Evolutionary conservation across 64 coral and sea anemone genomes (phyloP), one percentile per base, ranked within the genome.

Genomic region (Anthopleura sola): DNA sequence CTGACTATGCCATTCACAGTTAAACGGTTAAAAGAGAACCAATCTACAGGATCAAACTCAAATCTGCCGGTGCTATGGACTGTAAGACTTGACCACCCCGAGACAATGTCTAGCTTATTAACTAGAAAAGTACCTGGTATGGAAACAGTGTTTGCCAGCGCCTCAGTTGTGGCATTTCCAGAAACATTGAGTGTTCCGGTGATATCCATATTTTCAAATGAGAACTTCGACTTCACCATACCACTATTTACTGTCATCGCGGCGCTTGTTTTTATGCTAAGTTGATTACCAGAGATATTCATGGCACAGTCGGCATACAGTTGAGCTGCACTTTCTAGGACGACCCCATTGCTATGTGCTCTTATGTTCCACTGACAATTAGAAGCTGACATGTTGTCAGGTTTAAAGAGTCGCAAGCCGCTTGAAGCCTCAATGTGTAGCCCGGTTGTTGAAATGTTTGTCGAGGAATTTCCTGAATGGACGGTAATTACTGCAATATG

Each of bases 381-480:
- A 44, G 75, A 78, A 8, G 93, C 85, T 34, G 78, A 80, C 0
- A 37, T 51, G 9, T 21, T 83, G 28, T 94, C 88, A 48, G 90
- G 87, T 54, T 94, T 94, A 40, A 94, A 80, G 68, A 94, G 62
- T 48, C 58, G 64, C 15, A 94, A 24, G 26, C 83, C 82, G 5
- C 88, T 80, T 39, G 85, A 84, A 14, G 88, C 58, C 37, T 83
- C 88, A 62, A 97, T 60, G 32, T 84, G 83, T 20, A 97, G 60
- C 12, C 90, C 88, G 40, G 75, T 86, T 26, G 93, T 88, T n/a
- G 37, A 64, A 66, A 93, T 85, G 49, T 21, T 51, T 26, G 33
- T 84, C 0, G 95, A 92, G 11, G 49, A 53, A 14, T 88, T 86
- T 19, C 89, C 91, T 10, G 95, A 91, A 37, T 91, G 75, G 88